Evolutionary conservation across 1,140 invertebrate species (phyloP).

Genomic region (Diabrotica virgifera): DNA sequence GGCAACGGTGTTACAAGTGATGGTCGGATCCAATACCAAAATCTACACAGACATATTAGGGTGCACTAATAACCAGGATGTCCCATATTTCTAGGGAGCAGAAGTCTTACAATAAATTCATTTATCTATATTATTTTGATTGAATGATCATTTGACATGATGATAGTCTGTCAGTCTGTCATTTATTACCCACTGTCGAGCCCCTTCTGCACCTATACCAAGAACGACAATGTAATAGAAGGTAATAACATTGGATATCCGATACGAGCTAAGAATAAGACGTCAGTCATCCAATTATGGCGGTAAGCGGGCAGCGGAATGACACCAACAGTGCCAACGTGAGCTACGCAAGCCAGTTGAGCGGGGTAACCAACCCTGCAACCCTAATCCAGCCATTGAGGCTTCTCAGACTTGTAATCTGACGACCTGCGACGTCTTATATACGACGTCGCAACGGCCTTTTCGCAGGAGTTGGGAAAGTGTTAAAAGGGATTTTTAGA

Average conservation of each 20-base stretch:
- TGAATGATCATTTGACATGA: too few species aligned
- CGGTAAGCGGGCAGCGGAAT: constrained; percentile 16
- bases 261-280: constrained; percentile 34
- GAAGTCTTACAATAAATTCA: too few species aligned
- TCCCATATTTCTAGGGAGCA: too few species aligned
- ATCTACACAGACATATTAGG: too few species aligned
- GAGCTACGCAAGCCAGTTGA: not conserved
- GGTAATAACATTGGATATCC: constrained; percentile 31
- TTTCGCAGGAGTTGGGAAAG: not conserved
- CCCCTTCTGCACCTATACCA: not conserved
- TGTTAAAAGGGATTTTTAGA: not conserved
- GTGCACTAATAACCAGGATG: too few species aligned
- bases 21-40: too few species aligned
- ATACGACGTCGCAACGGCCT: constrained; percentile 4
- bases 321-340: constrained; percentile 23
- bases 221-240: constrained; percentile 9
- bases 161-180: too few species aligned
- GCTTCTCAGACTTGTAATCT: constrained; percentile 30
- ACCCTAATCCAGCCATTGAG: constrained; percentile 31
- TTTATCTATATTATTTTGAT: too few species aligned
- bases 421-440: constrained; percentile 17
- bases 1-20: too few species aligned
- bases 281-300: constrained; percentile 34
- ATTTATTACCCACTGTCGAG: not conserved
- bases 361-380: constrained; percentile 33